Evolutionary conservation across 2,113 vertebrate genomes (phyloP), one percentile per base, ranked within the genome.

Genomic region (Pangasianodon gigas): DNA sequence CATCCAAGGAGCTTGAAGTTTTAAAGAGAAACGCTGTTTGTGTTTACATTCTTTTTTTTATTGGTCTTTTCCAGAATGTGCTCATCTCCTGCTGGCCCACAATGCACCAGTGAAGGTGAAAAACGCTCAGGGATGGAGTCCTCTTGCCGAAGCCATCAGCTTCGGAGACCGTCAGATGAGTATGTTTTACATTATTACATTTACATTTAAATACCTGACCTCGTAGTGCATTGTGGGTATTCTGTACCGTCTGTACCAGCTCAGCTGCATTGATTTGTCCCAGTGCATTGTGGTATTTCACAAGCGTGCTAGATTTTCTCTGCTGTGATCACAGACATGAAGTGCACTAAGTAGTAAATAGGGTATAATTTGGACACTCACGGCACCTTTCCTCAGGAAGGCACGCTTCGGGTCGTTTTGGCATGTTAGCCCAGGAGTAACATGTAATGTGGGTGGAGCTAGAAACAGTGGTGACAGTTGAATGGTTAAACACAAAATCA

Each of bases 81-180:
- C 99, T 88, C 99, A 99, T 95, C 95, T 99, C 94, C 97, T 99
- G 91, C 96, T 99, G 95, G 99, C 99, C 95, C 99, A 99, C 92
- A 99, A 99, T 93, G 98, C 99, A 96, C 98, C 98, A 65, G 99
- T 99, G 89, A 99, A 99, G 96, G 98, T 99, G 96, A 99, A 99
- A 96, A 99, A 99, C 13, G 98, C 98, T 97, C 99, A 99, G 97
- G 99, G 99, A 96, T 99, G 99, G 99, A 99, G 98, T 95, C 98
- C 99, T 88, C 97, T 99, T 58, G 99, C 99, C 0, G 99, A 99
- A 96, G 99, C 99, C 95, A 99, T 99, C 95, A 99, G 99, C 95
- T 99, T 99, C 65, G 99, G 99, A 96, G 98, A 99, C 93, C 96
- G 99, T 93, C 98, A 99, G 94, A 99, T 99, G 98, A 99, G 99